Evolutionary conservation across 1,140 invertebrate species (phyloP), one percentile per base, ranked within the genome.

Genomic region (Sminthurides bifidus): DNA sequence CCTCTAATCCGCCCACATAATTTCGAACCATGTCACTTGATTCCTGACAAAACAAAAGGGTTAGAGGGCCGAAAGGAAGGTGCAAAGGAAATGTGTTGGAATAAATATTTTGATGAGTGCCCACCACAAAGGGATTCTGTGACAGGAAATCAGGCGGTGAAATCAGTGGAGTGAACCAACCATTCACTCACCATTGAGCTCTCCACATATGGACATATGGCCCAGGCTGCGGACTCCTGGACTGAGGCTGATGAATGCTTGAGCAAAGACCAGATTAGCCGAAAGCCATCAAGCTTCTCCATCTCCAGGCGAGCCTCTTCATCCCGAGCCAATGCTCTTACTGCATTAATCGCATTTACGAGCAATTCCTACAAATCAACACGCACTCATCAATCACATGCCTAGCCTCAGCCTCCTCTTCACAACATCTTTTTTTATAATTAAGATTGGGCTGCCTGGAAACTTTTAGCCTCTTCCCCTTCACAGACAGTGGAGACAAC

Each of bases 11-110:
- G 1, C 91, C 91, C 0, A 94, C 91, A 69, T 94, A 87, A 56
- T 88, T 91, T 26, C 91, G 73, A 1, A 94, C 88, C 79, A 93
- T 84, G 70, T 93, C 88, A 0, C 87, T 83, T 0, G 89, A 89
- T 72, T 93, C 86, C 75, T 80, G 46, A 4, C 2, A 51, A 35
- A 12, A 24, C 19, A 5, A 27, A 24, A 48, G 8, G 10, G 6
- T 43, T 12, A 43, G 8, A 43, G 19, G 10, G 14, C 8, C 31
- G 10, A 35, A 35, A 33, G 23, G 31, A 10, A 51, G n/a, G 21
- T 10, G 5, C 31, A 29, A 5, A 51, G 12, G 31, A 10, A 48
- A 27, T 19, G 45, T 10, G 23, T 49, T 12, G 15, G 24, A 49
- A n/a, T n/a, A n/a, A 49, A 49, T 49, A 24, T 12, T 49, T 19